Evolutionary conservation across 2,113 vertebrate species (phyloP).

Genomic region (Gopherus flavomarginatus): DNA sequence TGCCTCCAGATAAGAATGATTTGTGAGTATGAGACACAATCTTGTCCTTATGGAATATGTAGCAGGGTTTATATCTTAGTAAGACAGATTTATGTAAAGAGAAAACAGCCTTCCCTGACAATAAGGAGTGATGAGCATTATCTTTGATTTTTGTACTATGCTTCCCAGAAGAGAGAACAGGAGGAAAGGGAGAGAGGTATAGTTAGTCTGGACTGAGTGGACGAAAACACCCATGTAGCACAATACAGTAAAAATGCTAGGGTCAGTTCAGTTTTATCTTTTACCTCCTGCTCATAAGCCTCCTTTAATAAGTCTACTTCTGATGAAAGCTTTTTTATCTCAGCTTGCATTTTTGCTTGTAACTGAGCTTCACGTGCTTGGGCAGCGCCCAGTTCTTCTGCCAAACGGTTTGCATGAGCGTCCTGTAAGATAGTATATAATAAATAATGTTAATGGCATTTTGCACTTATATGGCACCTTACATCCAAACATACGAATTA

Average conservation of each 20-base stretch:
- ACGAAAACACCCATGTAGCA: background rate
- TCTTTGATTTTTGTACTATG: background rate
- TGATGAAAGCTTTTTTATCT: slow-evolving; percentile 76
- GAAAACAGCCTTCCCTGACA: background rate
- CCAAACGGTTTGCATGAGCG: slow-evolving; percentile 70
- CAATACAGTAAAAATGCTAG: background rate
- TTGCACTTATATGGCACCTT: background rate
- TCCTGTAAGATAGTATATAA: slow-evolving; percentile 67
- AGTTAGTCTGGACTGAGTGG: background rate
- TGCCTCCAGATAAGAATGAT: background rate
- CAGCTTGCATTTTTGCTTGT: slow-evolving; percentile 76
- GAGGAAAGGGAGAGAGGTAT: background rate
- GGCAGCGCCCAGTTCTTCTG: slow-evolving; percentile 78
- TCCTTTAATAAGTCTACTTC: slow-evolving; percentile 70
- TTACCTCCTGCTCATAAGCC: slow-evolving; percentile 63
- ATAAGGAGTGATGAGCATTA: background rate
- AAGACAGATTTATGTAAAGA: background rate
- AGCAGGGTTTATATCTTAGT: too few relatives aligned
- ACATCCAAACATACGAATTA: background rate
- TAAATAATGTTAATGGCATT: background rate
- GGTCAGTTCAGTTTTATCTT: background rate
- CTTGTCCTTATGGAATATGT: background rate
- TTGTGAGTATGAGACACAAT: background rate
- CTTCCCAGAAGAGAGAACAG: background rate
- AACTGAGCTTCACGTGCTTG: slow-evolving; percentile 79